phyloP scores from a whole-genome alignment of 2,888 invertebrate species.

The Morinoia aosen region DNA sequence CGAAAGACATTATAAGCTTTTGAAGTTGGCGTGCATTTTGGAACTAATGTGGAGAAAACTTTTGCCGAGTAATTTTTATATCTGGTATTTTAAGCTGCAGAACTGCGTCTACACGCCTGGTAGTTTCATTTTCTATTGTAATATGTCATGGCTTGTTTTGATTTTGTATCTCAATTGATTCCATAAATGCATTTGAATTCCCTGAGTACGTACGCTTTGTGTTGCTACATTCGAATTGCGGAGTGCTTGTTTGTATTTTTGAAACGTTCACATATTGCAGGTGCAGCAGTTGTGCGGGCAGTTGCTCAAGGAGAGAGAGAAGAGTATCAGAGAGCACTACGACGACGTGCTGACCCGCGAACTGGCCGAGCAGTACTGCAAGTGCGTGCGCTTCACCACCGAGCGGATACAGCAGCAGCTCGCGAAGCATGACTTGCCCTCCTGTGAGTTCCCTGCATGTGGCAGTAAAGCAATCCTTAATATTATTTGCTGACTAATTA shows the following conservation, averaged over 20 bases:
- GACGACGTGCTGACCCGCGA: conserved; percentile 92
- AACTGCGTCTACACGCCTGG: no score
- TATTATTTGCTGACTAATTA: no score
- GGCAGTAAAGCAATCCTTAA: no score
- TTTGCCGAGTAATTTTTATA: background rate
- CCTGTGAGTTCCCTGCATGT: conserved; percentile 68
- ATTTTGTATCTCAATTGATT: no score
- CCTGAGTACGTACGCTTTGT: background rate
- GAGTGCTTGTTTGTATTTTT: background rate
- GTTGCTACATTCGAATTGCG: no score
- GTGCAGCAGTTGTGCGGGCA: conserved; percentile 97
- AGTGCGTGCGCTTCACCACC: conserved; percentile 97
- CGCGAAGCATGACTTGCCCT: conserved; percentile 71
- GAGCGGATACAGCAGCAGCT: conserved; percentile 93
- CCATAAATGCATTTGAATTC: background rate
- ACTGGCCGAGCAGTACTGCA: conserved; percentile 98
- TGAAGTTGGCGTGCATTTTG: background rate
- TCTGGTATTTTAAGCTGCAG: no score
- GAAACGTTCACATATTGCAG: conserved; percentile 72
- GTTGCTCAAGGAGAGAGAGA: conserved; percentile 95
- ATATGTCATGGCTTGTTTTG: no score
- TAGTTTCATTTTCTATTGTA: no score
- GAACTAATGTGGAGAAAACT: background rate
- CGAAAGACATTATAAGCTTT: background rate
- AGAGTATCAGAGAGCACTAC: conserved; percentile 93